Base-by-base conservation (phyloP, 2,888 invertebrate genomes). In the Saturnia japonica region DNA sequence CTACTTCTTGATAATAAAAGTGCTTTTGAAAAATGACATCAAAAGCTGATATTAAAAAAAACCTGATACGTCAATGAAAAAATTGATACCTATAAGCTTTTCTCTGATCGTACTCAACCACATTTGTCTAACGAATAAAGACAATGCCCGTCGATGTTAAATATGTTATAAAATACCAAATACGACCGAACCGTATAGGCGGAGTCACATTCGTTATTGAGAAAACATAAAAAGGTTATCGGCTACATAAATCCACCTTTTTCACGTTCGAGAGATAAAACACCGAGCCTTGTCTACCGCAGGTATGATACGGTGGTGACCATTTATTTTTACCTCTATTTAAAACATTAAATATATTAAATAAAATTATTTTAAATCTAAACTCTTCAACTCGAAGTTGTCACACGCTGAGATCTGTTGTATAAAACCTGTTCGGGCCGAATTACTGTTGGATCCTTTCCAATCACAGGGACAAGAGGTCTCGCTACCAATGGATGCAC, bases 171-270 rank as follows among this genome's bases (percentile, higher is more conserved):
- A 14, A 28, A 60, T 28, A 28, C 57, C 57, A 14, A 60, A 60
- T 28, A 25, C 11, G 57, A 60, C 2, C 28, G 16, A 60, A 60
- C 25, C 22, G 28, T 28, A 64, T 40, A 64, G 64, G 64, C 64
- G 64, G 64, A 40, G 40, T 25, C 64, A 64, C 64, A 64, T 64
- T 64, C 40, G 40, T 64, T 64, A 64, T 64, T 64, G 64, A 64
- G 68, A 76, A 77, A 77, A 76, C 72, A 75, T 79, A 79, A 78
- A 78, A 79, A 77, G 72, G 75, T 77, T 80, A 80, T 78, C 77
- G 73, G 25, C 72, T 69, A 74, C 75, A 80, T 77, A 77, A 79
- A 80, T 76, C 72, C 72, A 75, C 67, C 73, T 76, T 77, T 76
- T 62, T 71, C 72, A 75, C 75, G 70, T 73, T 72, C 70, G 68